Base-by-base conservation (phyloP, 2,888 invertebrate genomes). In the Ametastegia equiseti region DNA sequence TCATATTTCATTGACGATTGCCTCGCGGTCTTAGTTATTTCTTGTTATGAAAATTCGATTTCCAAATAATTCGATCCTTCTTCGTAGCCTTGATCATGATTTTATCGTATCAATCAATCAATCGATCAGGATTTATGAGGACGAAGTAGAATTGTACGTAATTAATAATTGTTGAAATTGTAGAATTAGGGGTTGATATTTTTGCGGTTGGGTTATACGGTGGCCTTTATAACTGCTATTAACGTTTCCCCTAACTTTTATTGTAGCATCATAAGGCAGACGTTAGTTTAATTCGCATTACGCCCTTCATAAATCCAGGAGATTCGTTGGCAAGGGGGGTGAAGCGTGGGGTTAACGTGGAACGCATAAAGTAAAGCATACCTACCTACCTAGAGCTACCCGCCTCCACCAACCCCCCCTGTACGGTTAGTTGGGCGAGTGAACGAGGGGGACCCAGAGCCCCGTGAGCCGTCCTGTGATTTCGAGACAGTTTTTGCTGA, bases 241-340 rank as follows among this genome's bases (percentile, higher is more conserved):
- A 78, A 78, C 39, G 42, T 78, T 27, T 27, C 78, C 33, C 78
- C 60, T 82, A 84, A 84, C 84, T 85, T 86, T 86, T 85, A 84
- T 85, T 83, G 84, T 83, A 83, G 83, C 82, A 84, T 84, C 84
- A 85, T 84, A 84, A 86, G 84, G 84, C 84, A 86, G 86, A 88
- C 88, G 88, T 89, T 88, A 87, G 88, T 89, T 90, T 89, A 89
- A 90, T 90, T 90, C 90, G 88, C 86, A 88, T 89, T 89, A 89
- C 86, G 86, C 87, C 86, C 82, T 87, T 86, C 89, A 87, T 90
- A 90, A 90, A 90, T 89, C 87, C 87, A 83, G 85, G 84, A 87
- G 89, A 87, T 86, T 86, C 86, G 84, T 84, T 85, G 80, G 82
- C 81, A n/a, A n/a, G n/a, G 85, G 82, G 82, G 60, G 80, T 50